Conservation (phyloP, 1,140 invertebrate species). For the Diachasmimorpha longicaudata region DNA sequence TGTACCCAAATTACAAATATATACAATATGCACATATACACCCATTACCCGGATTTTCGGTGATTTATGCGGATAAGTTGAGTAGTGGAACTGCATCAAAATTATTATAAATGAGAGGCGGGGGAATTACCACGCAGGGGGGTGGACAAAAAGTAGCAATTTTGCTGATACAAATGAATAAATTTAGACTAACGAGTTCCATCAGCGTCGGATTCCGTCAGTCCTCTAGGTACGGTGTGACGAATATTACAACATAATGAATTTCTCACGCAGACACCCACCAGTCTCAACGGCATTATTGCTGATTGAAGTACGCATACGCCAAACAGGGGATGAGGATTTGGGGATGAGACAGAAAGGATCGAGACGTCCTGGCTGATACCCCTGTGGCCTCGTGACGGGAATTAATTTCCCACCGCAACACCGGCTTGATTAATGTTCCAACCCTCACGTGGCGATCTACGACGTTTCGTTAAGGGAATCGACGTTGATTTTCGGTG, state of each 20-base stretch:
- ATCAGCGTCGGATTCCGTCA: neutral
- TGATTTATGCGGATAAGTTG: neutral
- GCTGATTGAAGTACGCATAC: neutral
- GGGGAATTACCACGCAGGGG: too few species aligned
- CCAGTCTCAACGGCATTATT: neutral
- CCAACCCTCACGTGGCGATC: neutral
- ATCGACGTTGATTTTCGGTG: neutral
- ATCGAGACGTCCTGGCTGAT: conserved; percentile 10
- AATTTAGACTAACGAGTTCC: too few species aligned
- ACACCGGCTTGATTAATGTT: conserved; percentile 22
- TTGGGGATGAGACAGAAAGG: neutral
- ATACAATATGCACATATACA: neutral
- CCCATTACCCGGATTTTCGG: neutral
- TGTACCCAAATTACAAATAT: conserved; percentile 15
- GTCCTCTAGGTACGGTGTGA: neutral
- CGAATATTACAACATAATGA: neutral
- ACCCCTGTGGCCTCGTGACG: conserved; percentile 1
- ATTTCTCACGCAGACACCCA: neutral
- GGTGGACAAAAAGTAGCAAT: too few species aligned
- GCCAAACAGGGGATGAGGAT: neutral
- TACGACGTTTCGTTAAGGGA: neutral
- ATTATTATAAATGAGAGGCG: neutral
- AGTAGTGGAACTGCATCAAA: neutral
- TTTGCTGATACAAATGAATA: too few species aligned
- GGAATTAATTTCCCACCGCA: conserved; percentile 21